A percentile compares a stretch with the other conserved stretches of the same genome.
Conservation (phyloP, 2,888 invertebrate genomes). For the Oasisia sp. region DNA sequence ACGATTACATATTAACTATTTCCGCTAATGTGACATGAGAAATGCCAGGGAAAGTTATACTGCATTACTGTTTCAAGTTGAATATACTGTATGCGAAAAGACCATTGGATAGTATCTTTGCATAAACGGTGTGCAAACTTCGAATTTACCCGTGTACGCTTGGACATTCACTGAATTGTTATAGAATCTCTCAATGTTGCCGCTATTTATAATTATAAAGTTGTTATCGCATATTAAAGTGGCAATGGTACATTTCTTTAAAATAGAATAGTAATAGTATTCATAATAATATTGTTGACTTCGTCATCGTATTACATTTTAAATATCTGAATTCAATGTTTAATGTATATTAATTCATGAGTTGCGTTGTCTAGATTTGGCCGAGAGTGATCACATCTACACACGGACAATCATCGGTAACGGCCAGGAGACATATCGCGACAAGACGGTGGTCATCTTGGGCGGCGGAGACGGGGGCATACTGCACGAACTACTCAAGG, state of each 20-base stretch:
- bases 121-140: neutral
- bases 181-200: neutral
- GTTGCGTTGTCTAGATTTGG: conserved; percentile 69
- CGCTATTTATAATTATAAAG: too few species aligned
- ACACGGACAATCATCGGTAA: conserved; percentile 89
- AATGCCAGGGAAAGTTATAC: neutral
- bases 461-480: conserved; percentile 94
- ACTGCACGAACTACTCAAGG: conserved; percentile 86
- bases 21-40: neutral
- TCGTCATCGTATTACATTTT: too few species aligned
- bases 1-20: neutral
- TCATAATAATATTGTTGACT: too few species aligned
- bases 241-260: too few species aligned
- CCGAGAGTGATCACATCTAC: conserved; percentile 90
- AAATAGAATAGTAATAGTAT: too few species aligned
- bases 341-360: neutral
- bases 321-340: too few species aligned
- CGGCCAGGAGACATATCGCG: conserved; percentile 83
- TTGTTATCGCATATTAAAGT: too few species aligned
- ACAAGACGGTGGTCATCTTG: conserved; percentile 89
- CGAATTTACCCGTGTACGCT: neutral
- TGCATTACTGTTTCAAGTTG: neutral
- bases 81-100: neutral
- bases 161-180: neutral
- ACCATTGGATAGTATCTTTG: neutral